Percentiles rank a stretch among this genome's conserved stretches.
These are phyloP conservation scores for Thecocarcelia acutangulata DNA, from an alignment of 2,888 invertebrate genomes.

Conservation along the genomic window DNA sequence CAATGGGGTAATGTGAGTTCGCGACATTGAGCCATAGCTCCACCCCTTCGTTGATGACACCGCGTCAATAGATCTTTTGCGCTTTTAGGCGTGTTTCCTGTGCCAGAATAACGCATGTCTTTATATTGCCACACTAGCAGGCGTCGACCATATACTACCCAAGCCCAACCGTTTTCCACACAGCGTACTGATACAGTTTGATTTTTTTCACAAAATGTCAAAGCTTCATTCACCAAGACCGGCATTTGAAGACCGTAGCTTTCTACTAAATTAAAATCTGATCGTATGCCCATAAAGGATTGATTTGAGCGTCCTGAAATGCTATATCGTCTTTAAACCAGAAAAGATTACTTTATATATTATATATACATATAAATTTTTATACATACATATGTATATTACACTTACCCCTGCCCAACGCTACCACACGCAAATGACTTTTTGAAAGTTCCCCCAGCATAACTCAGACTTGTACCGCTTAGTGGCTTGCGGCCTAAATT, in stretches of 20 bases:
- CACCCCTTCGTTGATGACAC: constrained; percentile 81
- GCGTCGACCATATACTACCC: constrained; percentile 91
- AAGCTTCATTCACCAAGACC: constrained; percentile 93
- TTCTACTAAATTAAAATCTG: constrained; percentile 88
- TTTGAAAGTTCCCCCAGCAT: constrained; percentile 71
- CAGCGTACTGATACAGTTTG: constrained; percentile 82
- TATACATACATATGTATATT: no score
- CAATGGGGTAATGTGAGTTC: constrained; percentile 95
- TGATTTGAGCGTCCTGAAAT: constrained; percentile 85
- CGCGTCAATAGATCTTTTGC: constrained; percentile 73
- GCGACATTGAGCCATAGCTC: constrained; percentile 85
- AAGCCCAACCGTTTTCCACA: constrained; percentile 83
- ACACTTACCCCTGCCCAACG: constrained; percentile 59
- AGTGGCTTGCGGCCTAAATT: constrained; percentile 75
- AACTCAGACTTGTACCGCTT: constrained; percentile 72
- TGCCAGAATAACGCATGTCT: constrained; percentile 75
- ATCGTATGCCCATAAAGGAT: constrained; percentile 89
- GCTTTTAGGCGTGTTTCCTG: constrained; percentile 71
- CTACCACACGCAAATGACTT: constrained; percentile 73
- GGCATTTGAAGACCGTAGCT: constrained; percentile 91
- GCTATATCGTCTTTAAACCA: constrained; percentile 62
- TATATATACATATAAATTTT: no score
- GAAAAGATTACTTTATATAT: no score
- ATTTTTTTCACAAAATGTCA: constrained; percentile 88
- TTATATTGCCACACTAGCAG: constrained; percentile 92